Conservation (phyloP, 2,888 invertebrate genomes). For the Philereme vetulata region DNA sequence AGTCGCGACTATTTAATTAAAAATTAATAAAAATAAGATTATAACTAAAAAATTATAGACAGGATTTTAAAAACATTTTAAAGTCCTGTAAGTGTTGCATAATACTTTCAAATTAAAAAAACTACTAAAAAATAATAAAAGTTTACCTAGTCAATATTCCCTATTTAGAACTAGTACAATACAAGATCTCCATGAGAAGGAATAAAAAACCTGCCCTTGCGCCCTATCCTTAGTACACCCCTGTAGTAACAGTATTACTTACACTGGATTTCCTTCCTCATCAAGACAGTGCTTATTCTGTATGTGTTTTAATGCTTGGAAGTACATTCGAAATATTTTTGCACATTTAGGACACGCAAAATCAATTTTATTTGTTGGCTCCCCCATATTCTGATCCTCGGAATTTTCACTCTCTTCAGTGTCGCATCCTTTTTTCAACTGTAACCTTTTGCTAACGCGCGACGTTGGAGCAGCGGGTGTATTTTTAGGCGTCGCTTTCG, state of each 20-base stretch:
- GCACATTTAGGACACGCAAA: conserved; percentile 65
- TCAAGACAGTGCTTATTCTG: conserved; percentile 59
- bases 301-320: conserved; percentile 61
- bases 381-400: not conserved
- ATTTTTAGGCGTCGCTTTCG: conserved; percentile 18
- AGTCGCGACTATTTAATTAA: too few species aligned
- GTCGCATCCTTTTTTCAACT: conserved; percentile 18
- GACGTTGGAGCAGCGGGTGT: conserved; percentile 23
- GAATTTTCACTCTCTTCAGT: conserved; percentile 15
- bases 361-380: conserved; percentile 39
- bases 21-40: too few species aligned
- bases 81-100: too few species aligned
- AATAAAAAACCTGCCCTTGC: not conserved
- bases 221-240: conserved; percentile 13
- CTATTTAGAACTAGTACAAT: too few species aligned
- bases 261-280: conserved; percentile 52
- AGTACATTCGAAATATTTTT: conserved; percentile 51
- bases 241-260: conserved; percentile 42
- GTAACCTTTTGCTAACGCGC: conserved; percentile 28
- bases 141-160: too few species aligned
- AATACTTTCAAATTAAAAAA: too few species aligned
- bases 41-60: too few species aligned
- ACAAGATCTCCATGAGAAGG: too few species aligned
- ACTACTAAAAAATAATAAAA: too few species aligned
- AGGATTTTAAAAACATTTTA: too few species aligned